These are phyloP conservation scores for Pheosia tremula DNA, from an alignment of 2,888 invertebrate genomes.

Conservation along the genomic window DNA sequence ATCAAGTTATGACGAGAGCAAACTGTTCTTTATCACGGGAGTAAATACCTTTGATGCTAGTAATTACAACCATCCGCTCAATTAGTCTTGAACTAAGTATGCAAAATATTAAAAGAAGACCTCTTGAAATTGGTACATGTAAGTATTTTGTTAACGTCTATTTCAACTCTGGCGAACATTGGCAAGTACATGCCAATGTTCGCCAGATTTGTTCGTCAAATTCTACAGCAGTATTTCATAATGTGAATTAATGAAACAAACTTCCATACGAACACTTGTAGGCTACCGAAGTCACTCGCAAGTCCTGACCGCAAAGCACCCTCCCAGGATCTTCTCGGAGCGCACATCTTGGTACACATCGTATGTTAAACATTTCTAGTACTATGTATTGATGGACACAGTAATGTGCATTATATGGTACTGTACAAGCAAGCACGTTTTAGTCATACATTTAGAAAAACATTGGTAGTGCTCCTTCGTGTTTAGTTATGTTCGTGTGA, in stretches of 20 bases:
- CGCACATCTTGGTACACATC: conserved; percentile 26
- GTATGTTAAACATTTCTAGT: conserved; percentile 14
- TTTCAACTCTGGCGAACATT: not conserved
- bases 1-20: too few species aligned
- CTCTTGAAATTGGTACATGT: too few species aligned
- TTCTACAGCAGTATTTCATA: conserved; percentile 35
- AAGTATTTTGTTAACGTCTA: not conserved
- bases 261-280: conserved; percentile 62
- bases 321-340: conserved; percentile 52
- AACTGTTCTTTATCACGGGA: too few species aligned
- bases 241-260: conserved; percentile 62
- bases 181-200: not conserved
- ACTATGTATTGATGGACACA: conserved; percentile 8
- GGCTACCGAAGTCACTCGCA: conserved; percentile 58
- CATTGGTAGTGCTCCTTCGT: too few species aligned
- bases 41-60: too few species aligned
- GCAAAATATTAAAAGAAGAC: too few species aligned
- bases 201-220: conserved; percentile 14
- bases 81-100: too few species aligned
- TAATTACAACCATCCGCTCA: too few species aligned
- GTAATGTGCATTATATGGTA: not conserved
- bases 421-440: not conserved
- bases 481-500: too few species aligned
- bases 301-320: conserved; percentile 70
- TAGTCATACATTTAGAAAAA: too few species aligned